Base-by-base conservation (phyloP, 2,113 vertebrate species). In the Struthio camelus region DNA sequence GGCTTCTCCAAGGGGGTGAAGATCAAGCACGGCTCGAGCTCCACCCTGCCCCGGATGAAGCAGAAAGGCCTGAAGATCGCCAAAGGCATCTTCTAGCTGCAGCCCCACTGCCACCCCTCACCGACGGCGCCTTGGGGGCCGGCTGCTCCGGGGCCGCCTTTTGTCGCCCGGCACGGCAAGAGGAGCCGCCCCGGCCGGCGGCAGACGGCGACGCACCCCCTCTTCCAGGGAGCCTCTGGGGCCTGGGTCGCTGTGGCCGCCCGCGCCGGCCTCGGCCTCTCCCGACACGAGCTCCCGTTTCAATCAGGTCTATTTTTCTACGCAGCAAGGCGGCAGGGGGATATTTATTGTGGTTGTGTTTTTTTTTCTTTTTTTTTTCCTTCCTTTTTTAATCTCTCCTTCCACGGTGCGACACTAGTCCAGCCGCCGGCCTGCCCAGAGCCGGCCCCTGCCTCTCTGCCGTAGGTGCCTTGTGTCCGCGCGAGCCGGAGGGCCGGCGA, bases 11-110 rank as follows among this genome's bases (percentile, higher is more conserved):
- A 99, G 86, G 98, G 98, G 3, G 87, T 98, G 38, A 99, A 99
- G 44, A 97, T 99, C 93, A 99, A 99, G 95, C 98, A 98, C 0
- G 99, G 99, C 72, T 98, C 99, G 89, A 99, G 99, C 90, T 99
- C 99, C 9, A 99, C 99, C 15, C 97, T 99, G 95, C 99, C 99
- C 8, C 98, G 99, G 72, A 99, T 99, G 99, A 99, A 99, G 87
- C 99, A 99, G 98, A 99, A 99, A 85, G 99, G 99, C 90, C 98
- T 99, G 95, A 99, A 99, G 97, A 99, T 99, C 2, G 99, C 99
- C 61, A 99, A 99, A 92, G 99, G 99, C 97, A 99, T 99, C 98
- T 99, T 99, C 98, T 99, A 98, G 99, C 97, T 92, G 50, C 77
- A 61, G 84, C 95, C 83, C 81, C 76, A 75, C 92, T 85, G 38